Base-by-base conservation (phyloP, 1,140 invertebrate genomes). In the Dolichoris vasculosae region DNA sequence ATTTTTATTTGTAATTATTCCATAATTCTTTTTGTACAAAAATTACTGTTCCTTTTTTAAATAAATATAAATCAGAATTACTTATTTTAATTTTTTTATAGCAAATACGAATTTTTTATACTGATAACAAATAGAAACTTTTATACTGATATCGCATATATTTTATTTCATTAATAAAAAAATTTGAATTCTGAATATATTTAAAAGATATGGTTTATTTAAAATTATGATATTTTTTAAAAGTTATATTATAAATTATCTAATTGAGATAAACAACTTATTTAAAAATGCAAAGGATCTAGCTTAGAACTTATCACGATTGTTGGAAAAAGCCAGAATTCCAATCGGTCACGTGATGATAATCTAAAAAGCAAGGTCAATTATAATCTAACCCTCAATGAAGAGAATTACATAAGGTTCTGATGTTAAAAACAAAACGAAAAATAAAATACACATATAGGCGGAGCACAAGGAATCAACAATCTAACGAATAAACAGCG, bases 281-380 rank as follows among this genome's bases (percentile, higher is more conserved):
- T 73, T 73, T 73, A 73, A 43, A 23, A 26, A 38, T 69, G 20
- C 23, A 23, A 73, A 73, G 40, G 38, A 73, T 73, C 69, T 73
- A 73, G n/a, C 7, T 40, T 71, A 40, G 23, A 43, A 64, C n/a
- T 67, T 48, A 69, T 75, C 67, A 30, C 48, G 67, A 59, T 82
- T 73, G 48, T 75, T 35, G 67, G 38, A 76, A 83, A 55, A 63
- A 63, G 43, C 75, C 59, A 84, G 82, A 83, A 40, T 46, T 67
- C 30, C 43, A 78, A 48, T 43, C 30, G 76, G 76, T 79, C 32
- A 23, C 75, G 15, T n/a, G 48, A 69, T 55, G 67, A 80, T 78
- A 69, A 84, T 79, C 11, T 7, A 79, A 79, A 63, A 79, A 35
- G 55, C 76, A 80, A 85, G 83, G 77, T 85, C 77, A 85, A 64